Evolutionary conservation across 1,140 invertebrate genomes (phyloP), one percentile per base, ranked within the genome.

Genomic region (Leptinotarsa defecta): DNA sequence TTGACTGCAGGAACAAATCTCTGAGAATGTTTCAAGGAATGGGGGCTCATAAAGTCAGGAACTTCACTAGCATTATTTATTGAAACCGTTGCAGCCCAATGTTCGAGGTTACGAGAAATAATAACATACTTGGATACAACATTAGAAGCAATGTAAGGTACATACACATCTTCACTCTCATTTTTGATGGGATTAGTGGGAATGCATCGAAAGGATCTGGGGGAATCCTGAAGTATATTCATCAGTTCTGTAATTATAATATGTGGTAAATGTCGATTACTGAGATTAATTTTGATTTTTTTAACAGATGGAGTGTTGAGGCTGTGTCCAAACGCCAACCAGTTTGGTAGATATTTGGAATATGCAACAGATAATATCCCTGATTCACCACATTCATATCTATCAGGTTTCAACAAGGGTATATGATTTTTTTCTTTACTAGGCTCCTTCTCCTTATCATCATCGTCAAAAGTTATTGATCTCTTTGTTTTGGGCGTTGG

Each of bases 101-200:
- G 91, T 64, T 87, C 84, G 74, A 90, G 88, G 84, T 92, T 92
- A 77, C 92, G 86, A 3, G 89, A 90, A 70, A 93, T 86, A 20
- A 92, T 82, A 63, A 92, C 85, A 65, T 78, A 85, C 88, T 86
- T 87, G 13, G 84, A 73, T 76, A 86, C 68, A 80, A 85, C 67
- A 78, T 83, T 74, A 76, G 86, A 86, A 49, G 87, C 82, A 76
- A 87, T 86, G 78, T 86, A 89, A 1, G 89, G 87, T 0, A 89
- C 80, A 74, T 89, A 90, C 67, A 85, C 77, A 24, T 83, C 80
- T 20, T 86, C 77, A 71, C 83, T 76, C 8, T 74, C 71, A 8
- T 69, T 71, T 57, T 80, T 82, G 20, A 84, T n/a, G 27, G 48
- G 43, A 74, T 80, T 61, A 17, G 71, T 80, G 11, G 71, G 61